A percentile compares a stretch with the other conserved stretches of the same genome.
Conservation (phyloP, 30 jellyfish, hydroid and myxozoan genomes). For the Pelagia noctiluca region DNA sequence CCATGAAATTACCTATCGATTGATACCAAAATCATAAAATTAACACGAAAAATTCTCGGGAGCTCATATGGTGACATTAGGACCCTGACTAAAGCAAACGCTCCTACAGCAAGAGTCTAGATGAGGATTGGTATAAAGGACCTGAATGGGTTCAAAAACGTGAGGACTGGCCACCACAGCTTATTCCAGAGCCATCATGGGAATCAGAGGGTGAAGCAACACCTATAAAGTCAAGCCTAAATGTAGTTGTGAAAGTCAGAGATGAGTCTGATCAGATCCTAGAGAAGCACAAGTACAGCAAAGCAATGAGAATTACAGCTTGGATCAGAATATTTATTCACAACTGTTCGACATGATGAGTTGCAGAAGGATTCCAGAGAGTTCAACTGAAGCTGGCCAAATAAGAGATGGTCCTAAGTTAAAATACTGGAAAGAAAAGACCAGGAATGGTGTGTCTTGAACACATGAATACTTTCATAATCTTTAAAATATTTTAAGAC, state of each 20-base stretch:
- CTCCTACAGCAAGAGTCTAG: slow-evolving; percentile 10
- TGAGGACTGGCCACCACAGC: slow-evolving; percentile 42
- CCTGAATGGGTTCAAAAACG: slow-evolving; percentile 47
- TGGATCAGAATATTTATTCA: slow-evolving; percentile 15
- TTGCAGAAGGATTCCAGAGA: no score
- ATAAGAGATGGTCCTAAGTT: no score
- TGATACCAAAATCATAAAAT: no score
- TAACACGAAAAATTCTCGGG: no score
- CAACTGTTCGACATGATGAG: slow-evolving; percentile 21
- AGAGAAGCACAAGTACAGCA: slow-evolving; percentile 11
- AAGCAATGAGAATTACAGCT: slow-evolving; percentile 46
- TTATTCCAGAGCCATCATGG: neutral
- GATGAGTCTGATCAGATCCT: slow-evolving; percentile 2
- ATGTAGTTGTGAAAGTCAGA: neutral
- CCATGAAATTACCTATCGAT: no score
- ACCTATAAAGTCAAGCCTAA: slow-evolving; percentile 14
- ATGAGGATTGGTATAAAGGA: slow-evolving; percentile 47
- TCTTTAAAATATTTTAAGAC: no score
- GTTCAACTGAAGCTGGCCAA: no score
- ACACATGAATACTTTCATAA: no score
- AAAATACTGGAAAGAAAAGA: no score
- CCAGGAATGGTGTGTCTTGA: no score
- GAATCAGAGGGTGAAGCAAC: slow-evolving; percentile 10
- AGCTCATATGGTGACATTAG: no score
- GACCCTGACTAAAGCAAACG: no score